A percentile compares a stretch with the other conserved stretches of the same genome.
phyloP scores from a whole-genome alignment of 2,113 vertebrate genomes.

The Copsychus sechellarum region DNA sequence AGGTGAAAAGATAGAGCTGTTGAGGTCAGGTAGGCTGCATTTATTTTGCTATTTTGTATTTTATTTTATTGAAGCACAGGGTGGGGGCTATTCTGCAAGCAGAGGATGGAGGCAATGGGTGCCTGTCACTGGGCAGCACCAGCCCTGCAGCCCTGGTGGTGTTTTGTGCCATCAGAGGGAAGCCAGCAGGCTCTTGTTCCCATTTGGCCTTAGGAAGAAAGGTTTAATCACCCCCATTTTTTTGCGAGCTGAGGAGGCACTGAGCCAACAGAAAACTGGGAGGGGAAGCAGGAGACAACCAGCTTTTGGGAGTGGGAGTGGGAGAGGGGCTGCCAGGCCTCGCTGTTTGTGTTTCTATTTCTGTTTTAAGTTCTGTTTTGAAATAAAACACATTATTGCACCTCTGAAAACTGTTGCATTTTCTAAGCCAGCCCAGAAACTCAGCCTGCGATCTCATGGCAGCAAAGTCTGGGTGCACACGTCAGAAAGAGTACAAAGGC shows the following conservation, averaged over 20 bases:
- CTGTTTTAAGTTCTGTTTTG: constrained; percentile 13
- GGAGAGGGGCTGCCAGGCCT: background rate
- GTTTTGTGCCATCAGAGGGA: background rate
- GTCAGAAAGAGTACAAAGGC: background rate
- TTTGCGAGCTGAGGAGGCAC: background rate
- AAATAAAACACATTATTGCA: constrained; percentile 8
- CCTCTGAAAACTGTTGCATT: background rate
- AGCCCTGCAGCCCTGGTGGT: background rate
- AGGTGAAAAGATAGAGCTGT: background rate
- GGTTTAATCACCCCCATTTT: background rate
- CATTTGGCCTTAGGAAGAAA: background rate
- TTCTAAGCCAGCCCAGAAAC: background rate
- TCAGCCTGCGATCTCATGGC: background rate
- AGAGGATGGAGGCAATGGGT: background rate
- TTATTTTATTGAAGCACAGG: background rate
- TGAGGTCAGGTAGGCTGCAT: background rate
- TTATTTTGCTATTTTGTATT: background rate
- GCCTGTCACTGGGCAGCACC: background rate
- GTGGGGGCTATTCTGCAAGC: background rate
- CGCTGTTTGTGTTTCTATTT: background rate
- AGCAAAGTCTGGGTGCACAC: background rate
- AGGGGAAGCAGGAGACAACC: background rate
- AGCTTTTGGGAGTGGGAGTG: background rate
- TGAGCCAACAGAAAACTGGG: background rate
- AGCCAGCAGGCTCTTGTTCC: background rate